A percentile compares a stretch with the other conserved stretches of the same genome.
Conservation (phyloP, 2,797 vertebrate genomes). For the Characodon lateralis region DNA sequence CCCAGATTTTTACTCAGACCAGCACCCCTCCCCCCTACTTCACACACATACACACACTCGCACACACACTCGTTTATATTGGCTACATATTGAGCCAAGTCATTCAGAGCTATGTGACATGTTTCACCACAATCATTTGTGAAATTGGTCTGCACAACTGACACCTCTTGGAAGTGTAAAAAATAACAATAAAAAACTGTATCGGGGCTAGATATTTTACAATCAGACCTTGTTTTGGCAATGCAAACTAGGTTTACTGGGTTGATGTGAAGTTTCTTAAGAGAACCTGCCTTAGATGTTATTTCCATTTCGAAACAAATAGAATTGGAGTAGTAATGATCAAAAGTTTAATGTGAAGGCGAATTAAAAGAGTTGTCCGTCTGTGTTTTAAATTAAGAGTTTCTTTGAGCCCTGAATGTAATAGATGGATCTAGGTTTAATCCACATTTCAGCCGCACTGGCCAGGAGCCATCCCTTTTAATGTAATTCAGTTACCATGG, state of each 20-base stretch:
- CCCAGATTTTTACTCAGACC: background rate
- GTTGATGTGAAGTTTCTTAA: background rate
- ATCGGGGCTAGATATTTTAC: background rate
- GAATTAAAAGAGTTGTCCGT: slow-evolving; percentile 21
- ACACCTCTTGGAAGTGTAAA: background rate
- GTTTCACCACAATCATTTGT: background rate
- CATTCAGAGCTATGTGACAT: background rate
- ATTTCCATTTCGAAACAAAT: slow-evolving; percentile 46
- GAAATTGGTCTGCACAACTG: background rate
- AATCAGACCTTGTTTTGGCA: background rate
- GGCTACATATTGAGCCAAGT: background rate
- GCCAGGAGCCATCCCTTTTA: slow-evolving; percentile 62
- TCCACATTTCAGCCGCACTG: slow-evolving; percentile 68
- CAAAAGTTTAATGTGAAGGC: slow-evolving; percentile 14
- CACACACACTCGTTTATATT: background rate
- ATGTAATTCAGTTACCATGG: slow-evolving; percentile 62
- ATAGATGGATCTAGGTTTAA: slow-evolving; percentile 69
- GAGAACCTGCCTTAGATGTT: slow-evolving; percentile 18
- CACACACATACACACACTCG: no score
- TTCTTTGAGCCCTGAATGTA: slow-evolving; percentile 47
- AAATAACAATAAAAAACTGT: background rate
- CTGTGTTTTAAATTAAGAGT: slow-evolving; percentile 70
- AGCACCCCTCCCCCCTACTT: no score
- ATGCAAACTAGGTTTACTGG: background rate
- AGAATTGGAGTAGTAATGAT: slow-evolving; percentile 27